Evolutionary conservation across 2,113 vertebrate species (phyloP).

Genomic region (Dendropsophus ebraccatus): DNA sequence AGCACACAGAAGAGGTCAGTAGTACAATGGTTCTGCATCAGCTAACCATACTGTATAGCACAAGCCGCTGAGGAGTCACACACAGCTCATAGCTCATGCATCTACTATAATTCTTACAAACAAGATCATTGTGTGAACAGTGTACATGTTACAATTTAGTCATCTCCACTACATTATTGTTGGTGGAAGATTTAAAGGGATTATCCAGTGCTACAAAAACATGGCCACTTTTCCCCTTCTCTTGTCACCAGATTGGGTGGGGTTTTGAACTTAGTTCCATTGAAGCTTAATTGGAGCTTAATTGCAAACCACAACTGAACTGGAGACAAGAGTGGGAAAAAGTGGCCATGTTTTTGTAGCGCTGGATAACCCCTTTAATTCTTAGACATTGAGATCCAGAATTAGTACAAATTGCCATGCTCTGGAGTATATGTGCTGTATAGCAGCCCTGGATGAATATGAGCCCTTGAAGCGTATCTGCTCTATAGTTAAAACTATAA

Average conservation of each 20-base stretch:
- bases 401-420: neutral
- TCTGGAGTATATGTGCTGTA: neutral
- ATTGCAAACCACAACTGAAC: no score
- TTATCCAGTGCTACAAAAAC: no score
- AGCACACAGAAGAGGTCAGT: neutral
- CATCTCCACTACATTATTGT: neutral
- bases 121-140: neutral
- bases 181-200: no score
- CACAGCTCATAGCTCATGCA: neutral
- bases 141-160: neutral
- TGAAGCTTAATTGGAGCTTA: no score
- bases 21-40: neutral
- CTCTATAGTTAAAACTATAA: neutral
- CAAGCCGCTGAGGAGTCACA: neutral
- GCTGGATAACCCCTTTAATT: no score
- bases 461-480: neutral
- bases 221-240: no score
- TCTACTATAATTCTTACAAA: neutral
- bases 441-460: neutral
- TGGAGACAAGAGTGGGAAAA: no score
- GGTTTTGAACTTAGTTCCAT: no score
- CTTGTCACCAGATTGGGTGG: no score
- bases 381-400: neutral
- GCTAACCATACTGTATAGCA: neutral
- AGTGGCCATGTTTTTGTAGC: no score